Evolutionary conservation across 2,888 invertebrate species (phyloP).

Genomic region (Trissolcus japonicus): DNA sequence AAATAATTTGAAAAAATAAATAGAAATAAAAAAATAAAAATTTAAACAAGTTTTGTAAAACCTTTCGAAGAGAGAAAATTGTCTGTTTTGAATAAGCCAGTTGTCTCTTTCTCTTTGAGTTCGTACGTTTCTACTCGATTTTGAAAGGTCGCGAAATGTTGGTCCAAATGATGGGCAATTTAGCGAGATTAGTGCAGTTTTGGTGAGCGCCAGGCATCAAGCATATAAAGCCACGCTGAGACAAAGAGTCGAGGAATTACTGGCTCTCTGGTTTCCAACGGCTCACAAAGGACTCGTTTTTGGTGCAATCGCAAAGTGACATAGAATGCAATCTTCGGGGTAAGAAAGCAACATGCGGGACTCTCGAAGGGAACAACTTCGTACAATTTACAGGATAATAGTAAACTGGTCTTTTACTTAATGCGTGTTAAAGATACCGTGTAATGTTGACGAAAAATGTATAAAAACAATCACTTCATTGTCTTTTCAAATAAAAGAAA

Average conservation of each 20-base stretch:
- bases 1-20: too few species aligned
- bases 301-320: slow-evolving; percentile 27
- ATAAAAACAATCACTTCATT: not conserved
- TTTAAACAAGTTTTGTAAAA: too few species aligned
- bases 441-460: not conserved
- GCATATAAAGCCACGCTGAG: slow-evolving; percentile 25
- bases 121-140: not conserved
- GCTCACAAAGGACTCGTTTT: slow-evolving; percentile 46
- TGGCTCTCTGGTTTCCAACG: slow-evolving; percentile 40
- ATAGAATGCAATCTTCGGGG: slow-evolving; percentile 21
- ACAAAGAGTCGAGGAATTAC: slow-evolving; percentile 48
- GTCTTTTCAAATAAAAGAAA: too few species aligned
- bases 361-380: slow-evolving; percentile 6
- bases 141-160: slow-evolving; percentile 39
- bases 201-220: slow-evolving; percentile 24
- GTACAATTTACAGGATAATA: slow-evolving; percentile 7
- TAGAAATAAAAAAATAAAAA: too few species aligned
- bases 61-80: too few species aligned
- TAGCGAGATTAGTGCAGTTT: slow-evolving; percentile 50
- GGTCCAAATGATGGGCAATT: slow-evolving; percentile 47
- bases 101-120: too few species aligned
- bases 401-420: slow-evolving; percentile 2
- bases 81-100: too few species aligned
- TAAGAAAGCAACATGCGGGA: slow-evolving; percentile 16
- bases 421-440: not conserved